phyloP scores from a whole-genome alignment of 1,140 invertebrate genomes.

The Drosophila bipectinata region DNA sequence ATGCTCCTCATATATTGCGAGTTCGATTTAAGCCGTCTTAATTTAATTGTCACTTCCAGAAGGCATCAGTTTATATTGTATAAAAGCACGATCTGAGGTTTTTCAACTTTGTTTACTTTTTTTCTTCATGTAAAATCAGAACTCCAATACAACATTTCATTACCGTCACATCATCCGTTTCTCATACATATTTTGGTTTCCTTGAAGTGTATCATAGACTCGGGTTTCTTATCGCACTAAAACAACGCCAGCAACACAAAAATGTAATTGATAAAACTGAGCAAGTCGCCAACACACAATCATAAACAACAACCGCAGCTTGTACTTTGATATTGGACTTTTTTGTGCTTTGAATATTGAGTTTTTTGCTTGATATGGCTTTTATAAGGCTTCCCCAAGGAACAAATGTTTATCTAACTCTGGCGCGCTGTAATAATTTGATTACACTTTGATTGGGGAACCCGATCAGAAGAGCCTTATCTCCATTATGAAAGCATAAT shows the following conservation, averaged over 20 bases:
- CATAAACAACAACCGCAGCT: constrained; percentile 27
- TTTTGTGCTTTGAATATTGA: constrained; percentile 9
- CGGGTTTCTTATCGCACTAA: constrained; percentile 17
- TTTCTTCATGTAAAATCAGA: not conserved
- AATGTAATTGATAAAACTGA: constrained; percentile 43
- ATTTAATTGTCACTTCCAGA: constrained; percentile 46
- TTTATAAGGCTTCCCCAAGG: constrained; percentile 10
- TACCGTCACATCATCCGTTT: constrained; percentile 41
- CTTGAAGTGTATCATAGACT: constrained; percentile 31
- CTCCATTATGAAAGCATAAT: not conserved
- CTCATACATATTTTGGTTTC: constrained; percentile 24
- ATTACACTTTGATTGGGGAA: constrained; percentile 9
- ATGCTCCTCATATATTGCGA: constrained; percentile 21
- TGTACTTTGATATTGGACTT: constrained; percentile 18
- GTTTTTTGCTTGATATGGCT: constrained; percentile 24
- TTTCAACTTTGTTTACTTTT: not conserved
- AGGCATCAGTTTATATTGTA: constrained; percentile 1
- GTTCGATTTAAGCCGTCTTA: constrained; percentile 27
- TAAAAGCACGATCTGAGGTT: constrained; percentile 8
- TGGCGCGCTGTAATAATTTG: not conserved
- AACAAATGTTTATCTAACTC: not conserved
- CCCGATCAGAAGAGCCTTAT: too few relatives aligned
- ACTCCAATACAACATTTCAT: constrained; percentile 43
- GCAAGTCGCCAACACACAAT: constrained; percentile 7
- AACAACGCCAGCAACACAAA: constrained; percentile 17